phyloP scores from a whole-genome alignment of 2,888 invertebrate genomes.

The Adineta ricciae region DNA sequence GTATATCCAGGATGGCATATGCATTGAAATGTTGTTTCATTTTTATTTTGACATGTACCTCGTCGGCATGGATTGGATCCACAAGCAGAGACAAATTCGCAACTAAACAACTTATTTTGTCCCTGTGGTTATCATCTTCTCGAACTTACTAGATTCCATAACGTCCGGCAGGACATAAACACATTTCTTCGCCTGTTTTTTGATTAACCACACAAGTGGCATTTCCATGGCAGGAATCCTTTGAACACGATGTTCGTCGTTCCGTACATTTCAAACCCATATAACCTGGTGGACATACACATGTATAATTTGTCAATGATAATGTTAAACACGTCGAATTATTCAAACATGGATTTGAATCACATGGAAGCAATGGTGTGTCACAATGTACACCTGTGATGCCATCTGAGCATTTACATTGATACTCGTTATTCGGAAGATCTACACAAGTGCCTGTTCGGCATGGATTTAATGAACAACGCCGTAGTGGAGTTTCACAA shows the following conservation, averaged over 20 bases:
- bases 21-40: constrained; percentile 24
- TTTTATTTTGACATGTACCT: constrained; percentile 23
- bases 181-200: constrained; percentile 12
- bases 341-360: constrained; percentile 30
- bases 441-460: constrained; percentile 27
- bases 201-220: constrained; percentile 25
- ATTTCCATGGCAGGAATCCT: constrained; percentile 25
- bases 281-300: constrained; percentile 28
- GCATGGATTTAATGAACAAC: constrained; percentile 30
- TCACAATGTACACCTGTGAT: constrained; percentile 31
- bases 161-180: constrained; percentile 23
- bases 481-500: constrained; percentile 14
- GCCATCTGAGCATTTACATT: constrained; percentile 19
- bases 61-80: constrained; percentile 23
- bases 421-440: constrained; percentile 20
- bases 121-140: background rate
- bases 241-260: constrained; percentile 20
- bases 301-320: constrained; percentile 25
- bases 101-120: background rate
- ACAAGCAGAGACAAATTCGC: background rate
- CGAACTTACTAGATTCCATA: background rate
- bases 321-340: constrained; percentile 30
- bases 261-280: constrained; percentile 24
- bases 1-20: constrained; percentile 30
- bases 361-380: constrained; percentile 25